Evolutionary conservation across 2,113 vertebrate species (phyloP).

Genomic region (Budorcas taxicolor): DNA sequence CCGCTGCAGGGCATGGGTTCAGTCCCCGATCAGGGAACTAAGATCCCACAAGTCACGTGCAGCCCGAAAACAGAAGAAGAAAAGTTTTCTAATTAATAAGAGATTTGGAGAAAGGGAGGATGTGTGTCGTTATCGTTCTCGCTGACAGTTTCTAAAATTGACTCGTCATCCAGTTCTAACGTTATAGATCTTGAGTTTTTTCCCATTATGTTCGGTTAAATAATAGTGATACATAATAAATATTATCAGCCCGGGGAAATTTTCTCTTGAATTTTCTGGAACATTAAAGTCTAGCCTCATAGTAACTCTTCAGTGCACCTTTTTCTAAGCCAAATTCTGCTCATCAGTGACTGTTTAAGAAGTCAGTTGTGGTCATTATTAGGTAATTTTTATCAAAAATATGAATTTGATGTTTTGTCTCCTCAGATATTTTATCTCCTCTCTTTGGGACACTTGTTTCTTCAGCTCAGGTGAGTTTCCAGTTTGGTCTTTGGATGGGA

Average conservation of each 20-base stretch:
- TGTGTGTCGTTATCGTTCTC: not conserved
- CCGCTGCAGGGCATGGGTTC: not conserved
- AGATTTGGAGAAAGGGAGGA: not conserved
- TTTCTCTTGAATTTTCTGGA: not conserved
- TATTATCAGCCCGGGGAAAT: not conserved
- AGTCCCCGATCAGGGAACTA: not conserved
- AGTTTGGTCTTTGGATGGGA: not conserved
- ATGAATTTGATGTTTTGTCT: conserved; percentile 49
- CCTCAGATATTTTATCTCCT: conserved; percentile 94
- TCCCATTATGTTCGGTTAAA: not conserved
- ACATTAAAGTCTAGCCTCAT: not conserved
- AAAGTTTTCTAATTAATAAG: not conserved
- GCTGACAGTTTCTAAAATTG: not conserved
- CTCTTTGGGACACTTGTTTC: conserved; percentile 93
- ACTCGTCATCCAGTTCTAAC: not conserved
- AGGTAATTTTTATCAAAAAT: not conserved
- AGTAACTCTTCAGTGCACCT: not conserved
- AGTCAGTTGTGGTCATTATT: not conserved
- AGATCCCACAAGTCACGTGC: not conserved
- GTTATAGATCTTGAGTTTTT: not conserved
- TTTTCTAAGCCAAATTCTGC: not conserved
- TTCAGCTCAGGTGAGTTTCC: conserved; percentile 91
- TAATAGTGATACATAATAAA: not conserved
- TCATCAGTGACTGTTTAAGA: not conserved
- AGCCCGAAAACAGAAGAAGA: not conserved